Evolutionary conservation across 2,797 vertebrate genomes (phyloP), one percentile per base, ranked within the genome.

Genomic region (Sciurus carolinensis): DNA sequence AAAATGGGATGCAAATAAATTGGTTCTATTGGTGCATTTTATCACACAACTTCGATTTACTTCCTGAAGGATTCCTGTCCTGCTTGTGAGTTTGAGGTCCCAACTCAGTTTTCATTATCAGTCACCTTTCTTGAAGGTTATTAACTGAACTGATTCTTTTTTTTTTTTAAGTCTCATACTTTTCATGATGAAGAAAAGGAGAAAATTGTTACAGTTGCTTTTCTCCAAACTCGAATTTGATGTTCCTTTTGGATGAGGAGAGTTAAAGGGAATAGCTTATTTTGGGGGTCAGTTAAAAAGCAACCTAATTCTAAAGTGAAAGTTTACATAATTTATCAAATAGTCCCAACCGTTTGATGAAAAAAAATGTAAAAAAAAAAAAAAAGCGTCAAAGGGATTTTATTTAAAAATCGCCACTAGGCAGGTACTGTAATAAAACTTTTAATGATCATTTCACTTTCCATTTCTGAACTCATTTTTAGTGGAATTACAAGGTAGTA

Each of bases 381-480:
- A 62, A 67, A 66, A 84, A 81, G 90, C 76, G 91, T 91, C 80
- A 84, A 91, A 87, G 83, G 36, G 12, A 89, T 94, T 94, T 73
- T 84, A 89, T 95, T 96, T 77, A 18, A 93, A 96, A 95, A 90
- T 85, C 97, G 67, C 80, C 86, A 80, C 52, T 69, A 82, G 90
- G 92, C 54, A 76, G 73, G 11, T 57, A 52, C 47, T 64, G 36
- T 81, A 83, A 93, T 95, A 88, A 89, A 79, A 92, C 50, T 69
- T 95, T 91, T 81, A 96, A 94, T 87, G 73, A 52, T 42, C 62
- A 59, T 85, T 96, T 94, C 79, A 91, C 79, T 95, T 93, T 83
- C 90, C 76, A 92, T 89, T 90, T 95, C 76, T 75, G 86, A 85
- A 57, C 67, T 95, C 86, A 67, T 88, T 94, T 95, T 86, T 85